Evolutionary conservation across 1,140 invertebrate species (phyloP), one percentile per base, ranked within the genome.

Genomic region (Diachasmimorpha longicaudata): DNA sequence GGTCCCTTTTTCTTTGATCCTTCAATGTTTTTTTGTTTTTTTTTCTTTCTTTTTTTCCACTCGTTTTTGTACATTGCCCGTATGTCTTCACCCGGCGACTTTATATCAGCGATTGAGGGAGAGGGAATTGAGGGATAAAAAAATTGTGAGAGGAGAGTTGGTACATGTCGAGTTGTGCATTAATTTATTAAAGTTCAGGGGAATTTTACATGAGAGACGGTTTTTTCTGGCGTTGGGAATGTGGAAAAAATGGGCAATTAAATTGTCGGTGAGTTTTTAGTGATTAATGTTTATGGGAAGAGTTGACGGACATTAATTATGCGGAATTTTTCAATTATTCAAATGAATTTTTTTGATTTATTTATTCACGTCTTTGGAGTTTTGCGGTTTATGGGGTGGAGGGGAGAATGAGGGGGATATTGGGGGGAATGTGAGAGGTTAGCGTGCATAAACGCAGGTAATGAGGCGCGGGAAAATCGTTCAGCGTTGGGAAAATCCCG

Each of bases 361-460:
- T 52, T 52, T 52, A 52, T 52, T 52, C 14, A 52, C 19, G 14
- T 16, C 11, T 52, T 52, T 52, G 48, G 48, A 52, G 48, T 52
- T 52, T 52, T 19, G 48, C 14, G 48, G 48, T 52, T 52, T 19
- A 16, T 19, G 48, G 48, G n/a, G 48, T 52, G 48, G 48, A n/a
- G 1, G 13, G n/a, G n/a, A n/a, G n/a, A n/a, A n/a, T n/a, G n/a
- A n/a, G n/a, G n/a, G n/a, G n/a, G n/a, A n/a, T n/a, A n/a, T n/a
- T 42, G 2, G n/a, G 13, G 23, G 4, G 23, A 25, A 19, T 63
- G 23, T 23, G 23, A 63, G 21, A 63, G 19, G 58, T 63, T 63
- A 63, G 58, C 58, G 58, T 63, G 58, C 58, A 63, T 63, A 77
- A 72, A 77, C 73, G 70, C 68, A 74, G 67, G 66, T 63, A 63